Conservation (phyloP, 2,113 vertebrate genomes). For the Deroptyus accipitrinus region DNA sequence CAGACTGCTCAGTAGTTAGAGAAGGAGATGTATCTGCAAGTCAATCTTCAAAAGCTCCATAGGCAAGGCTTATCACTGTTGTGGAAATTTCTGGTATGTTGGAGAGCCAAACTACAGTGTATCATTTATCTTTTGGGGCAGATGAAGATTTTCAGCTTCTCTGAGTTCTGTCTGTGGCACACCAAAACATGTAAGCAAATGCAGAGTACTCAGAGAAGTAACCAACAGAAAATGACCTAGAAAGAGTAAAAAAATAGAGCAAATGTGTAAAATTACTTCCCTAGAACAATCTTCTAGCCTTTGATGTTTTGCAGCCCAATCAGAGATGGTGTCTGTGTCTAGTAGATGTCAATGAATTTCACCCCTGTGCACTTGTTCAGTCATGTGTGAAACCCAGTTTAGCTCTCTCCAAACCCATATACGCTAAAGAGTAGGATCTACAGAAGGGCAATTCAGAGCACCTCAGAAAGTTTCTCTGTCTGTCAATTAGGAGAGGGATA, state of each 20-base stretch:
- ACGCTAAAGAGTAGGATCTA: not conserved
- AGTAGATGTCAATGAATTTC: not conserved
- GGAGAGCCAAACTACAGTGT: not conserved
- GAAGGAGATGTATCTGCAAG: not conserved
- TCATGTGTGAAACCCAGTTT: not conserved
- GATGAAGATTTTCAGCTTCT: not conserved
- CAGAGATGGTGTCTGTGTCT: not conserved
- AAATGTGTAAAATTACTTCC: not conserved
- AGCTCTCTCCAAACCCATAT: not conserved
- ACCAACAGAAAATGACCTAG: not conserved
- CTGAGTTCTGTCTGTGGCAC: not conserved
- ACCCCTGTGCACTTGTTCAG: not conserved
- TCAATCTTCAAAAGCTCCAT: not conserved
- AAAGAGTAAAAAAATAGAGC: not conserved
- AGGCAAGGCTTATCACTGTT: not conserved
- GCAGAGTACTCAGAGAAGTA: not conserved
- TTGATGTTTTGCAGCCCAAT: not conserved
- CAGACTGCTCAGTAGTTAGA: accelerated
- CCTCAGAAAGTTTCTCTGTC: not conserved
- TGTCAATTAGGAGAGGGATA: not conserved
- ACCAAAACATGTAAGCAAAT: not conserved
- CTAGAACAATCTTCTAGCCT: not conserved
- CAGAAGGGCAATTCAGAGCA: not conserved
- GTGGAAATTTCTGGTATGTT: not conserved
- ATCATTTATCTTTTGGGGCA: not conserved